phyloP scores from a whole-genome alignment of 2,797 vertebrate species.

The Labroides dimidiatus region DNA sequence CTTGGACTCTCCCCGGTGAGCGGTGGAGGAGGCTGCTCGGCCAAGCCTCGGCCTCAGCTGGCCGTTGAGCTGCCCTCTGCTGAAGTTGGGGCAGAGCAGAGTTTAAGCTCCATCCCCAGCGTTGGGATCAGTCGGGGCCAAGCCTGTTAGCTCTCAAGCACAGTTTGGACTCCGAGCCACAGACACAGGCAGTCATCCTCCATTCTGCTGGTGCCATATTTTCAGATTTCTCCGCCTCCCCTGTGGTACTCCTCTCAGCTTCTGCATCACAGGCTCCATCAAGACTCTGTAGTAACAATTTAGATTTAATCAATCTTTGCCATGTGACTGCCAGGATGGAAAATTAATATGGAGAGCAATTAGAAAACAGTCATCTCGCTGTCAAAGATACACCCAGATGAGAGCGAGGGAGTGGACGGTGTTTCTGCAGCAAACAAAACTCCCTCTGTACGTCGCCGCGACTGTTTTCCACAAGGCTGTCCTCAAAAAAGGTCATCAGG shows the following conservation, averaged over 20 bases:
- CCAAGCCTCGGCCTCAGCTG: constrained; percentile 71
- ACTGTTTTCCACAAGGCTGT: constrained; percentile 21
- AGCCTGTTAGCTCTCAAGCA: constrained; percentile 44
- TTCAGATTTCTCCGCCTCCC: constrained; percentile 29
- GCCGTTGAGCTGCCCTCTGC: constrained; percentile 65
- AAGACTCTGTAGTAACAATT: constrained; percentile 77
- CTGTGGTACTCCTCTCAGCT: constrained; percentile 57
- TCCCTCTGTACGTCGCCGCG: constrained; percentile 14
- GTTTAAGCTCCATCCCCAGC: constrained; percentile 58
- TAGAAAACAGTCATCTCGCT: constrained; percentile 75
- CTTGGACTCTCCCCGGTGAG: constrained; percentile 82
- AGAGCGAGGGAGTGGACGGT: constrained; percentile 45
- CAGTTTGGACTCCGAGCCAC: constrained; percentile 25
- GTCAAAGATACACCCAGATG: constrained; percentile 64
- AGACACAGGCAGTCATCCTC: constrained; percentile 10
- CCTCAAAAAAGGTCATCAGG: constrained; percentile 42
- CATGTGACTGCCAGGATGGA: constrained; percentile 78
- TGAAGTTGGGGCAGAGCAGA: constrained; percentile 63
- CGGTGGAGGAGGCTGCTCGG: constrained; percentile 72
- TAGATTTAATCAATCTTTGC: constrained; percentile 82
- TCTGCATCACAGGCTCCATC: constrained; percentile 72
- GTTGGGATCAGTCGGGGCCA: constrained; percentile 47
- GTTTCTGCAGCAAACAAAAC: constrained; percentile 48
- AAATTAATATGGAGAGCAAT: constrained; percentile 81
- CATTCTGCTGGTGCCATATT: constrained; percentile 36